Percentiles rank a stretch among this genome's conserved stretches.
Conservation (phyloP, 1,140 invertebrate genomes). For the Diabrotica virgifera region DNA sequence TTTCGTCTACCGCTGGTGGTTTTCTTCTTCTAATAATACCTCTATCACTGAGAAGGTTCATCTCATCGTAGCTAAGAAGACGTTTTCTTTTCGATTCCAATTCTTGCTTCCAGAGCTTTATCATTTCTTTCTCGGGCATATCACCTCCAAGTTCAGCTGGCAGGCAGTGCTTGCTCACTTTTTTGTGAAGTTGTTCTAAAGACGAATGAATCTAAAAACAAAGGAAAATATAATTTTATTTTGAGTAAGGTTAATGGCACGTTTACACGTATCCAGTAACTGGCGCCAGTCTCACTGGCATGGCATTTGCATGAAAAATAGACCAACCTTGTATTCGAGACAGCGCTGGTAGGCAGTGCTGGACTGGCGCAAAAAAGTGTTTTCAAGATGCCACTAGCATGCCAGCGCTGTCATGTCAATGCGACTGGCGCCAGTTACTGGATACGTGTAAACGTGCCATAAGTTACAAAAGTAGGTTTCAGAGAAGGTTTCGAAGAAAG, state of each 20-base stretch:
- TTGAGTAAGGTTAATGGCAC: neutral
- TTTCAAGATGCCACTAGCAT: no score
- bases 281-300: no score
- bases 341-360: no score
- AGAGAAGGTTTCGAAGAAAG: no score
- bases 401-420: no score
- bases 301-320: no score
- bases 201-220: conserved; percentile 60
- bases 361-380: no score
- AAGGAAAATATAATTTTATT: conserved; percentile 15
- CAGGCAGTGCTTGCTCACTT: conserved; percentile 64
- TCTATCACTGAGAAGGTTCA: conserved; percentile 55
- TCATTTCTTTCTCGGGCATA: conserved; percentile 72
- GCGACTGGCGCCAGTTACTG: no score
- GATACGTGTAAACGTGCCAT: no score
- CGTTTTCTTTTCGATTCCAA: conserved; percentile 55
- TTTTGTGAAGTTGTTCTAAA: conserved; percentile 60
- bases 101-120: conserved; percentile 66
- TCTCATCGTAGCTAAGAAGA: conserved; percentile 60
- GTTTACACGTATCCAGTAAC: no score
- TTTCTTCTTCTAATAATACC: conserved; percentile 63
- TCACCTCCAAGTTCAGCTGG: conserved; percentile 75
- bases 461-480: no score
- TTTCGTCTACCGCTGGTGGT: conserved; percentile 51
- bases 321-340: no score